These are phyloP conservation scores for Terebella lapidaria DNA, from an alignment of 2,888 invertebrate species.

Conservation along the genomic window DNA sequence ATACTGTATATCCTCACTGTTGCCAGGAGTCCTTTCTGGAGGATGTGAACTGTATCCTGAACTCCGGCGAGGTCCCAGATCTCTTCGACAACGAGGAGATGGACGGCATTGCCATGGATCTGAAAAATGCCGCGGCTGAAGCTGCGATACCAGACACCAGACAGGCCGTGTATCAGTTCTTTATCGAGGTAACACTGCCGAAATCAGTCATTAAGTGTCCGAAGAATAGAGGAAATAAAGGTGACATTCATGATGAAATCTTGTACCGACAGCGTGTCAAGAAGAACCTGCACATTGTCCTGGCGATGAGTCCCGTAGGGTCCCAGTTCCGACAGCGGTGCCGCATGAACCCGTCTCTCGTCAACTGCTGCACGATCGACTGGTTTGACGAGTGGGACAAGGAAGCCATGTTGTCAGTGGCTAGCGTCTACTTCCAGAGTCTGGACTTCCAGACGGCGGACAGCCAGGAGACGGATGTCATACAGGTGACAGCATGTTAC, in stretches of 20 bases:
- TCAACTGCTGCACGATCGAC: constrained; percentile 53
- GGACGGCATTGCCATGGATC: constrained; percentile 49
- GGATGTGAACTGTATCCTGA: constrained; percentile 52
- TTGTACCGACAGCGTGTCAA: constrained; percentile 36
- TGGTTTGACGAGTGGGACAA: constrained; percentile 53
- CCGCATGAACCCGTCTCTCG: constrained; percentile 51
- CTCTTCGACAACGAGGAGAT: constrained; percentile 52
- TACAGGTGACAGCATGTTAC: no score
- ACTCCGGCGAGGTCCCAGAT: constrained; percentile 52
- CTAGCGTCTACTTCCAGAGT: constrained; percentile 47
- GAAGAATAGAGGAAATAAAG: not conserved
- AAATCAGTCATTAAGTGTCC: not conserved
- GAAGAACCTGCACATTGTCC: constrained; percentile 48
- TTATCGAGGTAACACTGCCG: constrained; percentile 37
- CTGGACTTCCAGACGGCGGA: constrained; percentile 43
- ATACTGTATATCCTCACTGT: no score
- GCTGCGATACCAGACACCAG: constrained; percentile 48
- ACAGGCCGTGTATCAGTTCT: constrained; percentile 45
- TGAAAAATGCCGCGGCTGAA: constrained; percentile 45
- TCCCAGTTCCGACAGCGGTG: constrained; percentile 48
- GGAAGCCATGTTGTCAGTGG: constrained; percentile 50
- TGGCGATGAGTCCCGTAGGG: constrained; percentile 51
- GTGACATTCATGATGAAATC: not conserved
- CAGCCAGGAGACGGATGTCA: not conserved
- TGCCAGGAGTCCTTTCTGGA: constrained; percentile 50